Base-by-base conservation (phyloP, 37 sponge, comb jelly and placozoan genomes). In the Spongilla lacustris region DNA sequence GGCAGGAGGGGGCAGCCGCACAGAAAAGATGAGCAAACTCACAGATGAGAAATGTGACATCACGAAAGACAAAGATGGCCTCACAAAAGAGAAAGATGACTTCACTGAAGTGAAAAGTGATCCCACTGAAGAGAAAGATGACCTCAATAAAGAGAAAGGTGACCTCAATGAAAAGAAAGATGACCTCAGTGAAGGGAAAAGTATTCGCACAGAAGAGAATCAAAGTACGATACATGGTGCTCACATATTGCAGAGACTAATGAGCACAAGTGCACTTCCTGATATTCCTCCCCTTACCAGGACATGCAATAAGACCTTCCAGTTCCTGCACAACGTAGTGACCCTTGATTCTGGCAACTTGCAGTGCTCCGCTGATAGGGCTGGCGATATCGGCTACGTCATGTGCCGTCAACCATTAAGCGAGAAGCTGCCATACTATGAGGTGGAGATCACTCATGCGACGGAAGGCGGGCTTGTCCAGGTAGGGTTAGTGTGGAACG, bases 401-500 rank as follows among this genome's bases (percentile, higher is more conserved):
- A 67, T 89, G 82, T 80, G 46, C 28, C 69, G 91, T 13, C 77
- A 50, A 0, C 83, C 83, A 10, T 72, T 93, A 0, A 78, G 76
- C 9, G 88, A 81, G 67, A 94, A 87, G 68, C 71, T 84, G 34
- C 70, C 77, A 14, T 94, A 94, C 48, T 94, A 87, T 82, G 94
- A 90, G 50, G 82, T 90, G 22, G 88, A 92, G 68, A 2, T 90
- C 8, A 21, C 70, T 29, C 67, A 84, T 9, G 24, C 66, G 13
- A 41, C 71, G 26, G 68, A 49, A 1, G 37, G 73, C 19, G 66
- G 58, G 8, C 71, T 74, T 8, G 27, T 84, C 22, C 80, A 75
- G 29, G 73, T 94, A 2, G 94, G 94, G 0, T n/a, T 90, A 36
- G 80, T 84, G 14, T 67, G 72, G 69, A 31, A 66, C 27, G 19